phyloP scores from a whole-genome alignment of 1,140 invertebrate species.

The Pseudomyrmex gracilis region DNA sequence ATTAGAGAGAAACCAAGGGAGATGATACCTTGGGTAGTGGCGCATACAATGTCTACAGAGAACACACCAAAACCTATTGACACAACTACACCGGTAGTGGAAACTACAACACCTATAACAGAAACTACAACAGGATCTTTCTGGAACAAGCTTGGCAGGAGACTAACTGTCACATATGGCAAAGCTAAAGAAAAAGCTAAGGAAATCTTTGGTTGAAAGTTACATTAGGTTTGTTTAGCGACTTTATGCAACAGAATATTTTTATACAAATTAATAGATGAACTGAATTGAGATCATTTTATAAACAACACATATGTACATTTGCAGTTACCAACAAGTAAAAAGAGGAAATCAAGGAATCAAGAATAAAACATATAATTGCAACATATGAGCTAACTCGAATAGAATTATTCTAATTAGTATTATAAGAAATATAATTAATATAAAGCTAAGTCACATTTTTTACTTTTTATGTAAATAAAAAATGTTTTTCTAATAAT shows the following conservation, averaged over 20 bases:
- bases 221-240: constrained; percentile 44
- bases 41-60: constrained; percentile 46
- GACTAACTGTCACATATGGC: constrained; percentile 81
- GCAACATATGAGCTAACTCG: constrained; percentile 24
- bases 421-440: constrained; percentile 58
- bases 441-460: constrained; percentile 46
- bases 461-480: constrained; percentile 60
- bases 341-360: not conserved
- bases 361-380: constrained; percentile 3
- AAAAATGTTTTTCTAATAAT: constrained; percentile 34
- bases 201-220: constrained; percentile 84
- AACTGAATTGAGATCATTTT: constrained; percentile 58
- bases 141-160: constrained; percentile 86
- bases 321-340: constrained; percentile 1
- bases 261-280: not conserved
- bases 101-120: constrained; percentile 29
- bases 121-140: constrained; percentile 80
- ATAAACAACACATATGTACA: constrained; percentile 22
- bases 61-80: constrained; percentile 20
- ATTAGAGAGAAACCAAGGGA: constrained; percentile 73
- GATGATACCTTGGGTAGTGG: constrained; percentile 21
- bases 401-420: constrained; percentile 43
- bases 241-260: constrained; percentile 53
- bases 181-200: constrained; percentile 86
- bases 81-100: constrained; percentile 30